Conservation (phyloP, 2,113 vertebrate species). For the Melospiza georgiana region DNA sequence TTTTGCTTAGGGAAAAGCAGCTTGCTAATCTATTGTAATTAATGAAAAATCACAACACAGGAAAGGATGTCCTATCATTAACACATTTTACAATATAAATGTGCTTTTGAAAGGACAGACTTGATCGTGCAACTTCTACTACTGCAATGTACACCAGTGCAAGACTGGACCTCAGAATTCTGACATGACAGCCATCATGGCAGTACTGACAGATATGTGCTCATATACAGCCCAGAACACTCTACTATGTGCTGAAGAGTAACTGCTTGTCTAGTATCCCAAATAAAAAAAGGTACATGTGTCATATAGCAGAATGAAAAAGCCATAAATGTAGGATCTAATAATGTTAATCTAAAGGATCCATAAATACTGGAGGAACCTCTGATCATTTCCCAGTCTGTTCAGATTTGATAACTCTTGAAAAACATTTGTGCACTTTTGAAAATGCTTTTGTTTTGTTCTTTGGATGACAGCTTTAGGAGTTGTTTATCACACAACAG, state of each 20-base stretch:
- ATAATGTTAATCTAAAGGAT: background rate
- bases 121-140: background rate
- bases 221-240: background rate
- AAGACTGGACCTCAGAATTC: background rate
- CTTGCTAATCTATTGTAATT: background rate
- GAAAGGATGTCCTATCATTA: background rate
- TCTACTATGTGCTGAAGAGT: background rate
- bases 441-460: background rate
- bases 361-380: background rate
- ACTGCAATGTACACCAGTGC: background rate
- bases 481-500: background rate
- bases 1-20: constrained; percentile 14
- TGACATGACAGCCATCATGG: background rate
- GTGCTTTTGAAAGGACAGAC: background rate
- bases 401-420: background rate
- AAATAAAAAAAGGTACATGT: background rate
- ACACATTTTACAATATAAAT: background rate
- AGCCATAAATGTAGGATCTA: background rate
- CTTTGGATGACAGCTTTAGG: background rate
- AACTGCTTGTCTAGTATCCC: background rate
- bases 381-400: background rate
- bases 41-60: background rate
- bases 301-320: background rate
- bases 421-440: background rate
- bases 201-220: background rate